A percentile compares a stretch with the other conserved stretches of the same genome.
phyloP scores from a whole-genome alignment of 2,113 vertebrate species.

The Dicrurus megarhynchus region DNA sequence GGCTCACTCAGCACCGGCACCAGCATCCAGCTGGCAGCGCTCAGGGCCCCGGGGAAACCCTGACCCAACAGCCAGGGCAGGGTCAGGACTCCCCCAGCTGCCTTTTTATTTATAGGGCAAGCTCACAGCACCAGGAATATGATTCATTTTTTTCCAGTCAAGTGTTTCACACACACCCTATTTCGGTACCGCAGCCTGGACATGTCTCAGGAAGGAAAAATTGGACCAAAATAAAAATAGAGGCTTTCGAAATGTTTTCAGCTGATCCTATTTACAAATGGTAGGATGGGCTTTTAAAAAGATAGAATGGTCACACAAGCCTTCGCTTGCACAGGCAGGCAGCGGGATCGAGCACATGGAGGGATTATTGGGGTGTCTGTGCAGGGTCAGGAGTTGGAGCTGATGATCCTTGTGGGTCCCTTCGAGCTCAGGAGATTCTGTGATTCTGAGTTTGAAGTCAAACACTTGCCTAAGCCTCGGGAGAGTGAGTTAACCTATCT shows the following conservation, averaged over 20 bases:
- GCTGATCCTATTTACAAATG: not conserved
- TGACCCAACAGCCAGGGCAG: not conserved
- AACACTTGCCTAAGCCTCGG: not conserved
- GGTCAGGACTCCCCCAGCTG: not conserved
- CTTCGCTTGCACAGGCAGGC: not conserved
- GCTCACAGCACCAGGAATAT: not conserved
- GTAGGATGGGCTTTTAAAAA: not conserved
- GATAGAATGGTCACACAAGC: not conserved
- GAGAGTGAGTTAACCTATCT: not conserved
- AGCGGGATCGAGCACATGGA: not conserved
- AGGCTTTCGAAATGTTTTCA: not conserved
- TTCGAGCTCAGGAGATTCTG: not conserved
- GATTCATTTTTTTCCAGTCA: not conserved
- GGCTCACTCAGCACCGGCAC: not conserved
- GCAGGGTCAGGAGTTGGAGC: not conserved
- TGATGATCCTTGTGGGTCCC: not conserved
- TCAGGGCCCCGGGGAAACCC: not conserved
- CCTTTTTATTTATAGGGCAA: not conserved
- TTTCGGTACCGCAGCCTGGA: not conserved
- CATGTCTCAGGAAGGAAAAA: not conserved
- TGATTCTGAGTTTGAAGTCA: not conserved
- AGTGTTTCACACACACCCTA: not conserved
- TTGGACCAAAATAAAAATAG: not conserved
- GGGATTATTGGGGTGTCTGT: not conserved
- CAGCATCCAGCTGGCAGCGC: not conserved